Conservation (phyloP, 2,888 invertebrate genomes). For the Doris montereyensis region DNA sequence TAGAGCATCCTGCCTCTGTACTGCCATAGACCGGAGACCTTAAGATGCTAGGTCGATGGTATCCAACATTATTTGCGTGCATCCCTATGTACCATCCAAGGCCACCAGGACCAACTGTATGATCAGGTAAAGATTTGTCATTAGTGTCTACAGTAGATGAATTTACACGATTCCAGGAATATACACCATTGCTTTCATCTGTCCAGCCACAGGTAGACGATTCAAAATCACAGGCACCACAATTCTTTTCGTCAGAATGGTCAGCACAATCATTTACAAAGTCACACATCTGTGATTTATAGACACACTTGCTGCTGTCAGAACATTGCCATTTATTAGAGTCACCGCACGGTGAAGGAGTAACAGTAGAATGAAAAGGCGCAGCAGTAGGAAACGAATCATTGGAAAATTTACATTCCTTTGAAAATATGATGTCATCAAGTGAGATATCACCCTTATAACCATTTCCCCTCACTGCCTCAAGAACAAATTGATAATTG, state of each 20-base stretch:
- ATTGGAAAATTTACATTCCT: conserved; percentile 53
- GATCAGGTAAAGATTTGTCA: conserved; percentile 55
- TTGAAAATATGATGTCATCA: conserved; percentile 66
- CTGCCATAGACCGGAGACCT: conserved; percentile 57
- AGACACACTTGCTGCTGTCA: conserved; percentile 55
- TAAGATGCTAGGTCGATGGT: conserved; percentile 37
- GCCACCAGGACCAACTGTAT: conserved; percentile 54
- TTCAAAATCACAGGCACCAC: conserved; percentile 66
- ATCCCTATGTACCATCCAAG: conserved; percentile 65
- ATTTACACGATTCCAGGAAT: conserved; percentile 51
- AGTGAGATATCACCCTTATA: conserved; percentile 64
- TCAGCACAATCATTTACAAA: conserved; percentile 59
- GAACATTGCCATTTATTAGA: conserved; percentile 55
- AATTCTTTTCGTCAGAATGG: conserved; percentile 61
- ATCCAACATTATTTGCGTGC: conserved; percentile 19
- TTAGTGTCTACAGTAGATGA: conserved; percentile 9
- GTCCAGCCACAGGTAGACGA: conserved; percentile 59
- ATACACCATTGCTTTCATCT: conserved; percentile 55
- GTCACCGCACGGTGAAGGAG: conserved; percentile 55
- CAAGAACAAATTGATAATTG: conserved; percentile 64
- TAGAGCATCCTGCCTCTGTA: conserved; percentile 54
- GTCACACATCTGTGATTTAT: conserved; percentile 57
- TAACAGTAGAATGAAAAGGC: conserved; percentile 44
- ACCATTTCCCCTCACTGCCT: conserved; percentile 58
- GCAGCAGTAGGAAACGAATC: conserved; percentile 51